Conservation (phyloP, 2,888 invertebrate species). For the Lomographa bimaculata region DNA sequence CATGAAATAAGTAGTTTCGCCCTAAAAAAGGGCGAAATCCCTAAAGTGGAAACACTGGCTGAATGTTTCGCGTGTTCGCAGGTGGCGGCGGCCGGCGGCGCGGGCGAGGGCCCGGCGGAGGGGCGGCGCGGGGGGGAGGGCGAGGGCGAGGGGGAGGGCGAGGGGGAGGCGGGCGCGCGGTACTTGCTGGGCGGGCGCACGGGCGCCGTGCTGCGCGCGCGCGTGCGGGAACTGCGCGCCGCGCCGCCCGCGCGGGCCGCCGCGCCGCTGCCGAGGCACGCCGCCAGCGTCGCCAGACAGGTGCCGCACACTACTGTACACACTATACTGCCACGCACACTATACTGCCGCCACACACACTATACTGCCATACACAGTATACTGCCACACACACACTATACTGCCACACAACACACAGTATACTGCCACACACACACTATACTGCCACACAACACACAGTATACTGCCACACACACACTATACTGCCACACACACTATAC, state of each 20-base stretch:
- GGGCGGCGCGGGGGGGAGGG: conserved; percentile 32
- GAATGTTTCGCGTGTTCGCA: too few species aligned
- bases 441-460: too few species aligned
- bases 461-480: too few species aligned
- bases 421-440: too few species aligned
- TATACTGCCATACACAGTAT: too few species aligned
- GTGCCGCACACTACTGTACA: neutral
- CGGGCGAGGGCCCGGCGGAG: conserved; percentile 9
- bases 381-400: too few species aligned
- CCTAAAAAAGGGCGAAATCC: too few species aligned
- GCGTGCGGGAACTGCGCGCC: conserved; percentile 92
- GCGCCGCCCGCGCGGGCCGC: conserved; percentile 89
- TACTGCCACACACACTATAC: too few species aligned
- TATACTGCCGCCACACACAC: too few species aligned
- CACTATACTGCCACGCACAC: neutral
- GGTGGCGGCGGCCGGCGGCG: conserved; percentile 45
- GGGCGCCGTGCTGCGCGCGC: conserved; percentile 91
- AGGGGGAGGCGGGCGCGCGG: conserved; percentile 18
- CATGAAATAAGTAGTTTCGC: too few species aligned
- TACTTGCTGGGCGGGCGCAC: conserved; percentile 86
- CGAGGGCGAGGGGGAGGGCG: conserved; percentile 9
- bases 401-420: too few species aligned
- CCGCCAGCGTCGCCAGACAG: neutral
- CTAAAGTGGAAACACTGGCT: too few species aligned
- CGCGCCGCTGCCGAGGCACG: neutral